Percentiles rank a stretch among this genome's conserved stretches.
Evolutionary conservation across 2,888 invertebrate species (phyloP).

Genomic region (Pedicia rivosa): DNA sequence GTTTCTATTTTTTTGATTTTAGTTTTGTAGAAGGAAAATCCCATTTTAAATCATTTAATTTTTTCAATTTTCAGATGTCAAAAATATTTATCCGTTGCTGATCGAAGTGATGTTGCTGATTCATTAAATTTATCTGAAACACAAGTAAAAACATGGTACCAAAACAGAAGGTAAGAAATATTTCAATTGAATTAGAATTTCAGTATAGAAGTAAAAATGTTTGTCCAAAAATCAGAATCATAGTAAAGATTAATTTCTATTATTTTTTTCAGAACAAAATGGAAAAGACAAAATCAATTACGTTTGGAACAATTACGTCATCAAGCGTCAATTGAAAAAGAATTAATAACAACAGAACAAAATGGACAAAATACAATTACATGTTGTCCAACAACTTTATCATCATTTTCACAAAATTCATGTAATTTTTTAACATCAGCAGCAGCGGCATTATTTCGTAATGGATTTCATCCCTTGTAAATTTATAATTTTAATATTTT

Average conservation of each 20-base stretch:
- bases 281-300: constrained; percentile 80
- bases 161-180: constrained; percentile 27
- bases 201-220: no score
- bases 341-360: constrained; percentile 29
- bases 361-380: constrained; percentile 17
- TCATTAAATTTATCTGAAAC: constrained; percentile 80
- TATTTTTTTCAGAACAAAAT: constrained; percentile 50
- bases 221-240: no score
- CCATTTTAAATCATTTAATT: background rate
- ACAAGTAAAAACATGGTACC: constrained; percentile 88
- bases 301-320: constrained; percentile 72
- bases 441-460: constrained; percentile 45
- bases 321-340: constrained; percentile 64
- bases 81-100: constrained; percentile 86
- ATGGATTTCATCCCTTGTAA: no score
- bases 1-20: no score
- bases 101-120: constrained; percentile 84
- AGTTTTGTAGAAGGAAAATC: no score
- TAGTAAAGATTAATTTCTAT: background rate
- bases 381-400: constrained; percentile 27
- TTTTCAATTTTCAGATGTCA: constrained; percentile 45
- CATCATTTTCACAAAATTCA: constrained; percentile 26
- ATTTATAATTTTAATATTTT: no score
- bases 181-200: no score
- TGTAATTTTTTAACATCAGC: constrained; percentile 53